Evolutionary conservation across 2,797 vertebrate species (phyloP).

Genomic region (Halcyon leucocephala): DNA sequence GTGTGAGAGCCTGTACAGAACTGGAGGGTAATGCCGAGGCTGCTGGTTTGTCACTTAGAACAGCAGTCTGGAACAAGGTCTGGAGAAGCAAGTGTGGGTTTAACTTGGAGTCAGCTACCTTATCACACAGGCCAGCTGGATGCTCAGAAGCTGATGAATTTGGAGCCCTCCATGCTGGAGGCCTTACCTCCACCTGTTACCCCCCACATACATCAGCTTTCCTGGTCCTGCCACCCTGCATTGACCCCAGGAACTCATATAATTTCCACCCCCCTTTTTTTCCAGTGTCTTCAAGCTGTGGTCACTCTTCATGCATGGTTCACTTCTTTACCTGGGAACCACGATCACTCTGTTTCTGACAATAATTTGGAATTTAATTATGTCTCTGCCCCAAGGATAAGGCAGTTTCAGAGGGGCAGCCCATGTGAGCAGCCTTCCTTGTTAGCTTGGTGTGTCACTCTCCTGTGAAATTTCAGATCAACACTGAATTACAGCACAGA

Average conservation of each 20-base stretch:
- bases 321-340: neutral
- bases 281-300: neutral
- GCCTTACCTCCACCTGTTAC: neutral
- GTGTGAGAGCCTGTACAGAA: neutral
- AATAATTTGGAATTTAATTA: neutral
- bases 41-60: neutral
- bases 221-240: neutral
- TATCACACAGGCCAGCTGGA: neutral
- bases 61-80: neutral
- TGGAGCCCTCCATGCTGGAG: neutral
- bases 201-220: rapidly evolving
- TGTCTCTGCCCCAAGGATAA: rapidly evolving
- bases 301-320: neutral
- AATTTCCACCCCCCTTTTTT: rapidly evolving
- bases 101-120: rapidly evolving
- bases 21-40: neutral
- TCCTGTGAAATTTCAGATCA: neutral
- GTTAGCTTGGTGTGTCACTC: neutral
- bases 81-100: neutral
- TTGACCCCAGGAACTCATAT: neutral
- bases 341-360: neutral
- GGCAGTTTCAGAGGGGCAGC: neutral
- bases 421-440: neutral
- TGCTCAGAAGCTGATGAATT: neutral
- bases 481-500: neutral